Conservation (phyloP, 2,888 invertebrate genomes). For the Drosophila yooni region DNA sequence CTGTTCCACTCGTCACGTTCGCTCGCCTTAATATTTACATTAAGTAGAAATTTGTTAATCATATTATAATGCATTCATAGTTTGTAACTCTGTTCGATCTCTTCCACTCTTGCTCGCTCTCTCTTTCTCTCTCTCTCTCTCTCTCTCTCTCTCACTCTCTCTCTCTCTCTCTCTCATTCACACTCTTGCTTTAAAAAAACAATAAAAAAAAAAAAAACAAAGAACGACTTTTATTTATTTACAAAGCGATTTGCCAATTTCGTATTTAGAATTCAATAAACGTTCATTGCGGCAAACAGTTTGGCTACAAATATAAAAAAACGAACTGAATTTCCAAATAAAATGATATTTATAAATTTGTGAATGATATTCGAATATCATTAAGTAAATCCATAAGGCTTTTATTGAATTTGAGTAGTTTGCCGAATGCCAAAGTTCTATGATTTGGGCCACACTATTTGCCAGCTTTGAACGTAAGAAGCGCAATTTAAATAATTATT, state of each 20-base stretch:
- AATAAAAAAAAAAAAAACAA: constrained; percentile 8
- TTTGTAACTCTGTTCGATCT: constrained; percentile 39
- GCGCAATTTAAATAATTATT: constrained; percentile 23
- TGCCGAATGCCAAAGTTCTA: neutral
- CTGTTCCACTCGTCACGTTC: constrained; percentile 40
- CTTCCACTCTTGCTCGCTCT: neutral
- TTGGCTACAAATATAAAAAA: constrained; percentile 1
- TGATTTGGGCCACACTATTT: neutral
- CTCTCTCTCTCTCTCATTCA: constrained; percentile 1
- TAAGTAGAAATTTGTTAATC: constrained; percentile 79
- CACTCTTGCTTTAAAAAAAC: constrained; percentile 16
- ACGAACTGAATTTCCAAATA: neutral
- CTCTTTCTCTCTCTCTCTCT: neutral
- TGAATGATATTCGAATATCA: neutral
- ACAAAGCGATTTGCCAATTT: constrained; percentile 59
- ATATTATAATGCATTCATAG: constrained; percentile 45
- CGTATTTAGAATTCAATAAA: constrained; percentile 46
- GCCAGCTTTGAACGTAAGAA: constrained; percentile 2
- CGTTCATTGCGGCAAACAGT: constrained; percentile 17
- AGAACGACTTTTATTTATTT: constrained; percentile 32
- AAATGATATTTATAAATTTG: neutral
- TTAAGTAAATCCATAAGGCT: neutral
- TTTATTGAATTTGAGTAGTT: neutral
- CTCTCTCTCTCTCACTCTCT: no score
- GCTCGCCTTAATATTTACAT: constrained; percentile 80